Base-by-base conservation (phyloP, 2,113 vertebrate genomes). In the Rhinoderma darwinii region DNA sequence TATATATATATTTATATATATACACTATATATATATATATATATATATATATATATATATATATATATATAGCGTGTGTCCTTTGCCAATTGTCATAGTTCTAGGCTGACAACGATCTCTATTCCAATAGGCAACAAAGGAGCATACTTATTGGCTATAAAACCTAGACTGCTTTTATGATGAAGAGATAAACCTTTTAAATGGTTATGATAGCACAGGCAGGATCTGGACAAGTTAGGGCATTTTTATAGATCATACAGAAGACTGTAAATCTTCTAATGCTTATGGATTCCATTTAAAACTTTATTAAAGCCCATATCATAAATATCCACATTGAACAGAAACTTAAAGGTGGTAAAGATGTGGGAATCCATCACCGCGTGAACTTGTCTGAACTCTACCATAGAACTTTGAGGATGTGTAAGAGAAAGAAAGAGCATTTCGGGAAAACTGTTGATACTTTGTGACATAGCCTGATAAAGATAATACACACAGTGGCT, bases 251-350 rank as follows among this genome's bases (percentile, higher is more conserved):
- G 88, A 84, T 68, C 74, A 80, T 59, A 83, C 66, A 86, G 80
- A 50, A 82, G 83, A 90, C 89, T 91, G 92, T 93, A 94, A 94
- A 94, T 94, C 91, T 93, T 93, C 92, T 89, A 94, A 92, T 92
- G 90, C 91, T 95, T 95, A 92, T 91, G 92, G 92, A 94, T 94
- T 94, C 94, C 92, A 90, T 88, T 91, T 91, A 92, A 90, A 92
- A 92, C 90, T 93, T 89, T 91, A 86, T 92, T 92, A 82, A 82
- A 87, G 70, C 79, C 54, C 22, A 74, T 82, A 87, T 87, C 86
- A 75, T 87, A 87, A 87, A 87, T 87, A 63, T 87, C 68, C 56
- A 73, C 80, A 82, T 87, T 63, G 78, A 87, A 70, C 70, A 63
- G 70, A 82, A 87, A 63, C 66, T 75, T 82, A 82, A 82, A 87